phyloP scores from a whole-genome alignment of 2,113 vertebrate species.

The Merops nubicus region DNA sequence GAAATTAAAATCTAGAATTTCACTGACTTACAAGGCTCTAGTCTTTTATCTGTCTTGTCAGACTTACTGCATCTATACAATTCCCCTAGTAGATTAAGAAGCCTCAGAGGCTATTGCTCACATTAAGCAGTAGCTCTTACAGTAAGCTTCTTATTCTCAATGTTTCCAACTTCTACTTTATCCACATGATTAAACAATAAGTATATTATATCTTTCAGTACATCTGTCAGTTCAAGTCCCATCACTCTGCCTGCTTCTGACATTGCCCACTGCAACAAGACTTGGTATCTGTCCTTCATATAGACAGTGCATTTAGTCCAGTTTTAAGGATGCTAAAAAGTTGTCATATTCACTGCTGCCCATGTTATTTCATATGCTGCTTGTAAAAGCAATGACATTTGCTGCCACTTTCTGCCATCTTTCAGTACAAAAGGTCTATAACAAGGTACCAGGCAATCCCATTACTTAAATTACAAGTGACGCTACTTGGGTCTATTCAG shows the following conservation, averaged over 20 bases:
- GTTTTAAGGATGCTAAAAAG: slow-evolving; percentile 30
- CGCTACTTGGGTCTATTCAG: not conserved
- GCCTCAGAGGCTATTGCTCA: slow-evolving; percentile 31
- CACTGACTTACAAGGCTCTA: not conserved
- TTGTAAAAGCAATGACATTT: not conserved
- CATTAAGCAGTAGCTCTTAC: slow-evolving; percentile 47
- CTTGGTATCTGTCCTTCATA: not conserved
- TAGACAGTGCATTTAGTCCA: not conserved
- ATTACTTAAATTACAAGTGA: slow-evolving; percentile 18
- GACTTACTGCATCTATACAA: slow-evolving; percentile 39
- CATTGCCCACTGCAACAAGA: not conserved
- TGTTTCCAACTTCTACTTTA: slow-evolving; percentile 40
- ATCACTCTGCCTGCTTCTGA: slow-evolving; percentile 40
- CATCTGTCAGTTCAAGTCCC: slow-evolving; percentile 26
- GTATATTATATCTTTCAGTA: slow-evolving; percentile 57
- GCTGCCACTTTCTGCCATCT: not conserved
- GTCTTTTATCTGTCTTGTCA: slow-evolving; percentile 53
- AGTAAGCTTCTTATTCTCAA: slow-evolving; percentile 59
- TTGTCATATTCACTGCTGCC: not conserved
- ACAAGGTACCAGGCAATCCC: not conserved
- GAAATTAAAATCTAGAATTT: slow-evolving; percentile 43
- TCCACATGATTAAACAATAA: slow-evolving; percentile 67
- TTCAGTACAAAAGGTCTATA: not conserved
- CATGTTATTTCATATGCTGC: not conserved
- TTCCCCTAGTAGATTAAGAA: slow-evolving; percentile 57